Conservation (phyloP, 2,888 invertebrate species). For the Resseliella maxima region DNA sequence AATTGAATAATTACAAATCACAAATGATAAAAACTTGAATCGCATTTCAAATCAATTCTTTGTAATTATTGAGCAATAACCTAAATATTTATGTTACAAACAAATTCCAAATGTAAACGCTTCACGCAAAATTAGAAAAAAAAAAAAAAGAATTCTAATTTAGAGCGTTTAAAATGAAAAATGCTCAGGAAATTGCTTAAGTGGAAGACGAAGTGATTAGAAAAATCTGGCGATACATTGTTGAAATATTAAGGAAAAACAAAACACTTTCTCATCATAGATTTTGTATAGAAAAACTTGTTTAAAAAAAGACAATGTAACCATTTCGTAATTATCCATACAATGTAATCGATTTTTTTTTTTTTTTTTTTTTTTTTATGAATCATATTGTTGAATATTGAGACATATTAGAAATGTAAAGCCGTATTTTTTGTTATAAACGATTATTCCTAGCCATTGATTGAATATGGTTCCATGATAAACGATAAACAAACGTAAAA, state of each 20-base stretch:
- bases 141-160: not conserved
- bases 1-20: not conserved
- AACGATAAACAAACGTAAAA: conserved; percentile 17
- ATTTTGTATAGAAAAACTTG: not conserved
- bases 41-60: not conserved
- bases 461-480: not conserved
- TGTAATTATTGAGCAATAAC: conserved; percentile 24
- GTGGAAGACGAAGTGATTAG: no score
- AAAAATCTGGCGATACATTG: not conserved
- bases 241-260: not conserved
- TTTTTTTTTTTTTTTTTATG: no score
- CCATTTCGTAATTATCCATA: no score
- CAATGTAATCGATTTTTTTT: no score
- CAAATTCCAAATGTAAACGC: not conserved
- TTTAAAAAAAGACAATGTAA: not conserved
- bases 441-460: not conserved
- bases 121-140: not conserved
- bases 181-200: no score
- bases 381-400: no score
- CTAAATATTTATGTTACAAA: conserved; percentile 17
- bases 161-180: not conserved
- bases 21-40: not conserved
- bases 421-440: not conserved
- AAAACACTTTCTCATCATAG: not conserved
- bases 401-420: no score